Evolutionary conservation across 2,113 vertebrate genomes (phyloP).

Genomic region (Mustela lutreola): DNA sequence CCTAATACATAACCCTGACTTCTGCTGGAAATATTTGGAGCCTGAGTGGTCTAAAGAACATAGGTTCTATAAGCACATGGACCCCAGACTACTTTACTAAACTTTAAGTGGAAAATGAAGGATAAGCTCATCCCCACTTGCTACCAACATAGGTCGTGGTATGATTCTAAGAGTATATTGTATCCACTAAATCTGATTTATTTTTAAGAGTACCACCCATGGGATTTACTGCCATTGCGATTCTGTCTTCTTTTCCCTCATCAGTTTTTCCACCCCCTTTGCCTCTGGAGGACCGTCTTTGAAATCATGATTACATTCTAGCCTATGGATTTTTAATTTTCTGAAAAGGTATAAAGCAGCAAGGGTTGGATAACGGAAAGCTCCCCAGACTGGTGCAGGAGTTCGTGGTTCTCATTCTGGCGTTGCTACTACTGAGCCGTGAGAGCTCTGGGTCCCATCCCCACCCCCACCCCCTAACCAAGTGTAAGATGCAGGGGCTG

Average conservation of each 20-base stretch:
- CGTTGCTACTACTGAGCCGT: not conserved
- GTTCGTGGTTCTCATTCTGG: not conserved
- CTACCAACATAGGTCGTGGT: not conserved
- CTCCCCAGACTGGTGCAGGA: not conserved
- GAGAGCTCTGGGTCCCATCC: not conserved
- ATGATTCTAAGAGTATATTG: constrained; percentile 52
- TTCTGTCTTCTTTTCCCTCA: not conserved
- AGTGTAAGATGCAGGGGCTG: not conserved
- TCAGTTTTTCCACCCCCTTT: constrained; percentile 13
- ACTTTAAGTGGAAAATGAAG: constrained; percentile 1
- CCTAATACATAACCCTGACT: constrained; percentile 16
- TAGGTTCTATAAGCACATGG: not conserved
- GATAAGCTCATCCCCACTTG: not conserved
- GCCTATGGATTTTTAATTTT: constrained; percentile 22
- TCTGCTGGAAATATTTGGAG: constrained; percentile 11
- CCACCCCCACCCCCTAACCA: not conserved
- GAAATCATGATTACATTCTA: not conserved
- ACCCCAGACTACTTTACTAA: not conserved
- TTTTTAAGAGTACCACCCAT: not conserved
- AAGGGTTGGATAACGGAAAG: not conserved
- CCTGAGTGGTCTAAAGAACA: not conserved
- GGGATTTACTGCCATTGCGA: not conserved
- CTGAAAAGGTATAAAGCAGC: not conserved
- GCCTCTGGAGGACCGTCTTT: not conserved
- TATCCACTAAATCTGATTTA: not conserved